phyloP scores from a whole-genome alignment of 2,888 invertebrate genomes.

The Byasa hedistus region DNA sequence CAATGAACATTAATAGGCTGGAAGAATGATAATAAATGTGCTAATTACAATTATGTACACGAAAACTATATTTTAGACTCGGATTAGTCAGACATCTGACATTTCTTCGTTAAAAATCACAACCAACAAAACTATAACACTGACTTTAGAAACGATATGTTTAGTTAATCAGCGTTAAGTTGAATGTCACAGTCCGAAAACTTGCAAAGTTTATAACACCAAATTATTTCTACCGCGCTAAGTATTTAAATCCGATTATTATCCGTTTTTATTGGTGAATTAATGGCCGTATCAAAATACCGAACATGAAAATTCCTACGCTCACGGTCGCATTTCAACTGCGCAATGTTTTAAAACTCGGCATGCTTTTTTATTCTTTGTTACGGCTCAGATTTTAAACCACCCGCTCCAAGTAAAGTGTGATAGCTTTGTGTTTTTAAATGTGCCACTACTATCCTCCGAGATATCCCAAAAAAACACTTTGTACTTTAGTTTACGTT shows the following conservation, averaged over 20 bases:
- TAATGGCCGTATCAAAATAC: conserved; percentile 23
- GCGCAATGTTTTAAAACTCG: conserved; percentile 15
- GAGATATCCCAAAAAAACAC: conserved; percentile 7
- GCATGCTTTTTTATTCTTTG: conserved; percentile 23
- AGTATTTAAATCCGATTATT: conserved; percentile 11
- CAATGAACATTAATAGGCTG: too few species aligned
- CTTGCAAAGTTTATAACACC: background rate
- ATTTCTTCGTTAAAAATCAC: too few species aligned
- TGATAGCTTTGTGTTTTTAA: conserved; percentile 26
- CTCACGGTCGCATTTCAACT: conserved; percentile 18
- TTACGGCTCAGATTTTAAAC: conserved; percentile 20
- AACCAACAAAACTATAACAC: too few species aligned
- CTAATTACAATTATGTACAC: too few species aligned
- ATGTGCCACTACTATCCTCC: conserved; percentile 10
- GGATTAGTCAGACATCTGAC: background rate
- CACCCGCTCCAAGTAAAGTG: conserved; percentile 26
- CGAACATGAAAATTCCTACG: conserved; percentile 17
- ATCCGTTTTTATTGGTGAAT: conserved; percentile 6
- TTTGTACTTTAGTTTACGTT: background rate
- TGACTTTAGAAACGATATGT: background rate
- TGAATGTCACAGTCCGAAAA: background rate
- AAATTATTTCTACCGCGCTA: background rate
- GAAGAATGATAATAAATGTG: too few species aligned
- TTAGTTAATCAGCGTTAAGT: background rate
- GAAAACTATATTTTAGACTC: too few species aligned